These are phyloP conservation scores for Phthorimaea operculella DNA, from an alignment of 1,140 invertebrate genomes.

Conservation along the genomic window DNA sequence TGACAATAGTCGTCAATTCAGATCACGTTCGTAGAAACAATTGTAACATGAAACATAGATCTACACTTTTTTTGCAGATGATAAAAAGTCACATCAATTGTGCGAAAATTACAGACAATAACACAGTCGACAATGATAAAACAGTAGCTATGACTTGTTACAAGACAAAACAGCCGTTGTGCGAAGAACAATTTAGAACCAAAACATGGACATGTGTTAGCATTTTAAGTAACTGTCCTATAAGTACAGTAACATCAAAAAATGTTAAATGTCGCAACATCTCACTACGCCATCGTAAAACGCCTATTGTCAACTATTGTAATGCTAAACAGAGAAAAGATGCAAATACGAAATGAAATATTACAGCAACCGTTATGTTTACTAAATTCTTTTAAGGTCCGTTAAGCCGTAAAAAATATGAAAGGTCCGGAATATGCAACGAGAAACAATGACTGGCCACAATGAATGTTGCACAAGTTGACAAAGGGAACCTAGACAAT, in stretches of 20 bases:
- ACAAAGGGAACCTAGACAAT: slow-evolving; percentile 37
- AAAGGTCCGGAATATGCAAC: slow-evolving; percentile 31
- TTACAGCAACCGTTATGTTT: slow-evolving; percentile 53
- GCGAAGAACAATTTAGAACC: slow-evolving; percentile 24
- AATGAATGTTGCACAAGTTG: slow-evolving; percentile 50
- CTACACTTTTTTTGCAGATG: not conserved
- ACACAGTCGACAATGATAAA: slow-evolving; percentile 10
- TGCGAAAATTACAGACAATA: slow-evolving; percentile 12
- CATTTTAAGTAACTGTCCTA: slow-evolving; percentile 17
- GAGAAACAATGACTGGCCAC: slow-evolving; percentile 19
- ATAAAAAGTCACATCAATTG: not conserved
- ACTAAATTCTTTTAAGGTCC: slow-evolving; percentile 52
- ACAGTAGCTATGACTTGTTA: slow-evolving; percentile 23
- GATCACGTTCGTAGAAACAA: not conserved
- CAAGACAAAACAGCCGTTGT: slow-evolving; percentile 19
- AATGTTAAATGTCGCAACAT: slow-evolving; percentile 15
- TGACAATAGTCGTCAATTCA: no score
- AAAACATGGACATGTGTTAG: slow-evolving; percentile 33
- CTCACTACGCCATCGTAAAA: slow-evolving; percentile 16
- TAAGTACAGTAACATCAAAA: slow-evolving; percentile 16
- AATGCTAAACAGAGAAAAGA: slow-evolving; percentile 41
- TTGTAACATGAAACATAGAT: not conserved
- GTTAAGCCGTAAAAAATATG: slow-evolving; percentile 48
- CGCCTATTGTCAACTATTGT: slow-evolving; percentile 35
- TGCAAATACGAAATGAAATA: slow-evolving; percentile 34